Base-by-base conservation (phyloP, 2,113 vertebrate genomes). In the Okapia johnstoni region DNA sequence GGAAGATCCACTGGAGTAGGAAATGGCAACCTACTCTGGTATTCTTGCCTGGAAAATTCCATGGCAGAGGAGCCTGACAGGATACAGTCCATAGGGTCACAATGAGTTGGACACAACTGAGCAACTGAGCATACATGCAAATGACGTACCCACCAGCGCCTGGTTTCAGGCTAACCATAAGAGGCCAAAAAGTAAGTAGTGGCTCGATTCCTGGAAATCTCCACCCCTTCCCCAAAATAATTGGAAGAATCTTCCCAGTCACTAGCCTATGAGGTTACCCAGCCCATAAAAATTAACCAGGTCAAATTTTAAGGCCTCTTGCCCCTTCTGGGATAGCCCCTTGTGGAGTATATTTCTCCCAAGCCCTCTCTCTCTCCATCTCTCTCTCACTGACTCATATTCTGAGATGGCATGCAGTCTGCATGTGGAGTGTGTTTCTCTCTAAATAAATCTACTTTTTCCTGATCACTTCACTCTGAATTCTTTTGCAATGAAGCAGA, bases 91-190 rank as follows among this genome's bases (percentile, higher is more conserved):
- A 70, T 70, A 70, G n/a, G 5, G n/a, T 70, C 66, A 40, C 19
- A 70, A 40, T 70, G 66, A 40, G n/a, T 40, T 70, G 9, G 19
- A 70, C n/a, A 70, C n/a, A 70, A 12, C 19, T 70, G n/a, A 70
- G n/a, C n/a, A 70, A 70, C 19, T 70, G 19, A 40, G 19, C 66
- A 40, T 40, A 40, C 66, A 23, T 12, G 21, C 66, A 70, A 70
- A 70, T 2, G n/a, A 12, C n/a, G 12, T 1, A 40, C 2, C 2
- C 0, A 40, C 10, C n/a, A 70, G n/a, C 3, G 10, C 66, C n/a
- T 2, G n/a, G 10, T 70, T 70, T 70, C 19, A 40, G 66, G 19
- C 66, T 70, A 70, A 70, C 19, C 17, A 12, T 36, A 21, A 36
- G 19, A 70, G 66, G n/a, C n/a, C 66, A 40, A 23, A 23, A 12